Evolutionary conservation across 2,888 invertebrate species (phyloP).

Genomic region (Aphrophora alni): DNA sequence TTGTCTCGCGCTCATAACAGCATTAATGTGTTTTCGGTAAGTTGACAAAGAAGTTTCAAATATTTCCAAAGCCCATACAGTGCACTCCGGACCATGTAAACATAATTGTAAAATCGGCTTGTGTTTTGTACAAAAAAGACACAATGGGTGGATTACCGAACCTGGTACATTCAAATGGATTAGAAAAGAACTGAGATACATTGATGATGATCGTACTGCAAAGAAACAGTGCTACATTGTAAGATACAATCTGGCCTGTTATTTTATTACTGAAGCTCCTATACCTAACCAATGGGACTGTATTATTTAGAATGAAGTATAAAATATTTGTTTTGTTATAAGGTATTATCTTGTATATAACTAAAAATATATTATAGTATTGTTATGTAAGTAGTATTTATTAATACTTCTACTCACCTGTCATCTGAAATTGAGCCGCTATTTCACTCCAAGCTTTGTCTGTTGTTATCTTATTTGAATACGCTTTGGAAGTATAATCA

Average conservation of each 20-base stretch:
- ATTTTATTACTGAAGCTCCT: background rate
- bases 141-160: background rate
- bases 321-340: background rate
- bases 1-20: background rate
- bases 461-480: background rate
- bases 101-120: background rate
- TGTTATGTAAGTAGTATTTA: background rate
- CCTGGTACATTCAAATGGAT: background rate
- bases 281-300: background rate
- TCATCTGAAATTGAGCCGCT: background rate
- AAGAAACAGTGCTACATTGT: background rate
- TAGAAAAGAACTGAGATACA: background rate
- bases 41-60: background rate
- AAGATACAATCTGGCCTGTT: background rate
- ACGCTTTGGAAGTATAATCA: background rate
- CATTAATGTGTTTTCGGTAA: constrained; percentile 2
- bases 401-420: background rate
- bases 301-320: background rate
- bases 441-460: background rate
- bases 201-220: background rate
- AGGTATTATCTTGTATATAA: background rate
- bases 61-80: background rate
- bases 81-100: background rate
- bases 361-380: background rate
- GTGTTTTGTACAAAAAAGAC: background rate